Base-by-base conservation (phyloP, 2,888 invertebrate species). In the Caenorhabditis sinica region DNA sequence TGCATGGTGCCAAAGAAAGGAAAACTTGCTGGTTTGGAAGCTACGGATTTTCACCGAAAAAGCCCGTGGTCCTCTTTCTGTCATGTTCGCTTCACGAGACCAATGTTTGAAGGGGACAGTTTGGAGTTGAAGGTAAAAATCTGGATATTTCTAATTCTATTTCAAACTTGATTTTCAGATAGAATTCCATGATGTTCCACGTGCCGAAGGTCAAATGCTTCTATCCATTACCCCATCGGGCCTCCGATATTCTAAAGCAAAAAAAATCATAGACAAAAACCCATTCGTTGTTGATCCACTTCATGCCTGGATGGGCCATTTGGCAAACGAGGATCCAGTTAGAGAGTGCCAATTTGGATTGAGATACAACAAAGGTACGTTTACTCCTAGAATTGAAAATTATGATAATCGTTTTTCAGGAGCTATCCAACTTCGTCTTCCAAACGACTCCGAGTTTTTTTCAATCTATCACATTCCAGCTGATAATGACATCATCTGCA, bases 231-330 rank as follows among this genome's bases (percentile, higher is more conserved):
- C 75, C 8, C 75, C 68, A 28, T 20, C 43, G 0, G 58, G 58
- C 0, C 30, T 49, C 23, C 58, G 23, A 9, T 20, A 30, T 4
- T 8, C 6, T 6, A 65, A 58, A 28, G 56, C 75, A 0, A 68
- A 58, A 13, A 13, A 33, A 0, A 76, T 76, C 23, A 23, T 68
- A 6, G 15, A 45, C 4, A 8, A 66, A 23, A 76, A 58, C 23
- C 66, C 75, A 23, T 68, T 33, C n/a, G 33, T 60, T 23, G 33
- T 76, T 11, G 75, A 76, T 11, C 75, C 75, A 33, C 33, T 58
- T 6, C 66, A 20, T 23, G 43, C 66, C 0, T 76, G 75, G 75
- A 58, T 76, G 17, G 68, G 60, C 60, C 17, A 23, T 49, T 33
- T 76, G 23, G 45, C 43, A 2, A 58, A 58, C n/a, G 58, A 68